A percentile compares a stretch with the other conserved stretches of the same genome.
Evolutionary conservation across 1,140 invertebrate species (phyloP).

Genomic region (Dendroctonus valens): DNA sequence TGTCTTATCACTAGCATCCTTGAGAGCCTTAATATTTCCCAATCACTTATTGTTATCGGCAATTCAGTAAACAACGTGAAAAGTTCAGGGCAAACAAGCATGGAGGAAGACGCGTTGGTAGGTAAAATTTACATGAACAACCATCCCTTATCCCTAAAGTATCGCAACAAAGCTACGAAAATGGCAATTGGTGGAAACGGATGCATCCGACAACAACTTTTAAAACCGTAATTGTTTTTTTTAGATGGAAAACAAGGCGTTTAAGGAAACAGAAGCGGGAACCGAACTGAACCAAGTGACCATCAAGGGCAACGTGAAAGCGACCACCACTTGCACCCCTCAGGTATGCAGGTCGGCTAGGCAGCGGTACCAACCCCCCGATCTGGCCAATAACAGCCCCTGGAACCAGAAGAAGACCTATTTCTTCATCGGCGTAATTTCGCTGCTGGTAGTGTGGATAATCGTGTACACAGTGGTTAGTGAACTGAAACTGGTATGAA

Average conservation of each 20-base stretch:
- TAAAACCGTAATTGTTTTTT: conserved; percentile 14
- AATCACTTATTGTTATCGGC: no score
- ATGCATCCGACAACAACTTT: background rate
- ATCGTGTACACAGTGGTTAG: conserved; percentile 49
- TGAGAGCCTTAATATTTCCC: no score
- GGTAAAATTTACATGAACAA: no score
- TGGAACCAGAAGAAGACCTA: conserved; percentile 56
- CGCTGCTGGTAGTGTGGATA: conserved; percentile 53
- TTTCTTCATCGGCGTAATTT: conserved; percentile 52
- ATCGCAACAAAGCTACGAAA: no score
- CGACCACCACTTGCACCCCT: conserved; percentile 41
- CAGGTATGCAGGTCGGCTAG: conserved; percentile 45
- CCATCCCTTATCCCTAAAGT: no score
- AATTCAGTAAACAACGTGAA: no score
- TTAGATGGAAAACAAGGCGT: conserved; percentile 41
- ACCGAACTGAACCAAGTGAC: conserved; percentile 39
- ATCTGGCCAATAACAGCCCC: conserved; percentile 52
- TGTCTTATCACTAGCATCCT: no score
- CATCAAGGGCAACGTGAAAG: conserved; percentile 26
- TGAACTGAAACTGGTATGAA: conserved; percentile 36
- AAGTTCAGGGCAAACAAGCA: no score
- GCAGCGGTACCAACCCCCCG: conserved; percentile 42
- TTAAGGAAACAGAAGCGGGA: conserved; percentile 36
- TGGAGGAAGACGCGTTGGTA: no score
- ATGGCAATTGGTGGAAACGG: no score